A percentile compares a stretch with the other conserved stretches of the same genome.
Evolutionary conservation across 2,797 vertebrate species (phyloP).

Genomic region (Antrozous pallidus): DNA sequence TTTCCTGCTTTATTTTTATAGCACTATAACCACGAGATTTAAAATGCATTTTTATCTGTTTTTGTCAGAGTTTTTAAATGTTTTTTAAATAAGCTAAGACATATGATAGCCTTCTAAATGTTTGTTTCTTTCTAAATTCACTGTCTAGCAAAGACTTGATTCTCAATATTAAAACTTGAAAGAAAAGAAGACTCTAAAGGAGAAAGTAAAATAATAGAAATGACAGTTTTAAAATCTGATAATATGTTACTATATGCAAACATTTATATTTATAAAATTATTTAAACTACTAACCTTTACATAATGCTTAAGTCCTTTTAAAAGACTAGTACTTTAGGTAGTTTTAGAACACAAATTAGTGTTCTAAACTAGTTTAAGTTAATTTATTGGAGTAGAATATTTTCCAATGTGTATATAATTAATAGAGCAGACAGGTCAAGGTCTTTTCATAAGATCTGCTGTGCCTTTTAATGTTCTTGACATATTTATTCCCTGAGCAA

Average conservation of each 20-base stretch:
- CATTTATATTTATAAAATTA: not conserved
- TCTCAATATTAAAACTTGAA: not conserved
- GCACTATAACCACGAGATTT: not conserved
- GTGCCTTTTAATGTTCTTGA: not conserved
- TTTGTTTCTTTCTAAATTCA: not conserved
- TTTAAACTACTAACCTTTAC: not conserved
- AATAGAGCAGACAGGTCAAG: not conserved
- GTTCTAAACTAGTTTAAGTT: not conserved
- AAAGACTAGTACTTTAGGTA: not conserved
- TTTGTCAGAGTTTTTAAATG: not conserved
- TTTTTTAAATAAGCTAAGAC: not conserved
- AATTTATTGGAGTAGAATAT: not conserved
- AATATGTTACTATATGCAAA: not conserved
- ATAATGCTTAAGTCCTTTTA: not conserved
- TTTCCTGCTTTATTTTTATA: not conserved
- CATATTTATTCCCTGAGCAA: not conserved
- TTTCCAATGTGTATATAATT: not conserved
- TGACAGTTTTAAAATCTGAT: not conserved
- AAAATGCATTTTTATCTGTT: not conserved
- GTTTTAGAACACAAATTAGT: not conserved
- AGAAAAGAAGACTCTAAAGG: not conserved
- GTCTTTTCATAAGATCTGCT: not conserved
- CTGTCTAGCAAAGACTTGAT: not conserved
- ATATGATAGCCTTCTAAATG: not conserved
- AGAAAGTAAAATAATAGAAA: not conserved